Evolutionary conservation across 2,888 invertebrate species (phyloP).

Genomic region (Leptinotarsa rubiginosa): DNA sequence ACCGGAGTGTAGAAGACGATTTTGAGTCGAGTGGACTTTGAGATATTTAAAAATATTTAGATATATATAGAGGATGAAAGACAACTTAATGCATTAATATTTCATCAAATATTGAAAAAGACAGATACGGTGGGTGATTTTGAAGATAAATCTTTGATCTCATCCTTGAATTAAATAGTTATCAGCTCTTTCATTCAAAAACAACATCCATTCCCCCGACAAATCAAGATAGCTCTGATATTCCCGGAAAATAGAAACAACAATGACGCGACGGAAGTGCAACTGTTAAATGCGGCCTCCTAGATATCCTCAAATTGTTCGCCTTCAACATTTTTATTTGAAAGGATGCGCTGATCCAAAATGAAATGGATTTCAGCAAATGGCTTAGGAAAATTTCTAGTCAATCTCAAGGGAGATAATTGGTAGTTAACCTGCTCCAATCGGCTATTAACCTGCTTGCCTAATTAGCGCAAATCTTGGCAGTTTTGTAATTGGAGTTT

Average conservation of each 20-base stretch:
- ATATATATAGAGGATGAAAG: too few species aligned
- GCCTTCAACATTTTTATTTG: constrained; percentile 5
- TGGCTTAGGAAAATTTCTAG: constrained; percentile 43
- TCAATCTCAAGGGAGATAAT: constrained; percentile 45
- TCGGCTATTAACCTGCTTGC: constrained; percentile 56
- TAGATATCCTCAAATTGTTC: constrained; percentile 20
- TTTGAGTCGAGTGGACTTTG: too few species aligned
- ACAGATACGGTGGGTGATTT: too few species aligned
- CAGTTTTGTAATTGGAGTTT: constrained; percentile 45
- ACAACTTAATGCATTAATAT: too few species aligned
- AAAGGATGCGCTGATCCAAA: constrained; percentile 7
- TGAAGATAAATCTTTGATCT: too few species aligned
- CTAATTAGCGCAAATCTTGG: constrained; percentile 55
- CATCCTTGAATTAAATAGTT: too few species aligned
- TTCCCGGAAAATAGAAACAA: not conserved
- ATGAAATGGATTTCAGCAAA: constrained; percentile 29
- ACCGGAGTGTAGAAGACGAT: too few species aligned
- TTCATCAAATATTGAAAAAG: too few species aligned
- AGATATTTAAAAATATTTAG: too few species aligned
- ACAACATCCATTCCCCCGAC: constrained; percentile 10
- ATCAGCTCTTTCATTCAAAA: too few species aligned
- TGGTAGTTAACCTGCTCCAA: constrained; percentile 53
- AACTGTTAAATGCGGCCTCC: constrained; percentile 13
- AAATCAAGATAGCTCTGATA: constrained; percentile 2
- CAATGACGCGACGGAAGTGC: constrained; percentile 17